Evolutionary conservation across 2,113 vertebrate species (phyloP).

Genomic region (Mesitornis unicolor): DNA sequence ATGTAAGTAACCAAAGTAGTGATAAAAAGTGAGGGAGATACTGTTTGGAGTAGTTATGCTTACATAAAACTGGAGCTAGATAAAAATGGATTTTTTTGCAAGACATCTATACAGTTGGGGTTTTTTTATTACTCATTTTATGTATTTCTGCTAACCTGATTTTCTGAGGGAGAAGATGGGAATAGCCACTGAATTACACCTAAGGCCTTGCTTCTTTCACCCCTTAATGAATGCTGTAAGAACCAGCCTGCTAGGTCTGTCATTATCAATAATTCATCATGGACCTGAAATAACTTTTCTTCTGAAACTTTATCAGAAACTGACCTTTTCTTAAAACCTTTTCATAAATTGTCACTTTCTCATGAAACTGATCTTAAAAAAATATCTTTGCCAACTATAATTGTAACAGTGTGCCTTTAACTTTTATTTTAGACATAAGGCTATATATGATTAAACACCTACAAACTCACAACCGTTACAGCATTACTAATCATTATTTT

Average conservation of each 20-base stretch:
- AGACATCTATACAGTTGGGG: not conserved
- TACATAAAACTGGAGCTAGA: not conserved
- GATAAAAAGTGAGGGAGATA: not conserved
- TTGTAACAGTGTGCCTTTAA: not conserved
- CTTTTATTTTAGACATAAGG: not conserved
- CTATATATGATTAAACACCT: too few relatives aligned
- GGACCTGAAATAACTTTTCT: not conserved
- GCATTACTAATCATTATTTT: not conserved
- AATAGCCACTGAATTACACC: not conserved
- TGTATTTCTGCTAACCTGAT: not conserved
- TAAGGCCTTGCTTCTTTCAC: not conserved
- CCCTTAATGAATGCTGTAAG: not conserved
- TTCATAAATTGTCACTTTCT: slow-evolving; percentile 7
- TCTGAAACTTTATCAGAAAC: not conserved
- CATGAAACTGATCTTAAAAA: not conserved
- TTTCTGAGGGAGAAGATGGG: not conserved
- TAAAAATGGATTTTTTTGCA: not conserved
- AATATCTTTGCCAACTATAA: not conserved
- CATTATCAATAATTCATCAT: slow-evolving; percentile 9
- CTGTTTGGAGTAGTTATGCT: not conserved
- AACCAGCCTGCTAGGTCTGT: not conserved
- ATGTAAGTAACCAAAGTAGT: not conserved
- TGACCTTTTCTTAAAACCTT: slow-evolving; percentile 27
- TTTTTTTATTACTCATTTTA: not conserved
- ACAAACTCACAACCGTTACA: not conserved